Percentiles rank a stretch among this genome's conserved stretches.
These are phyloP conservation scores for Halichondria panicea DNA, from an alignment of 37 sponge, comb jelly and placozoan species.

Conservation along the genomic window DNA sequence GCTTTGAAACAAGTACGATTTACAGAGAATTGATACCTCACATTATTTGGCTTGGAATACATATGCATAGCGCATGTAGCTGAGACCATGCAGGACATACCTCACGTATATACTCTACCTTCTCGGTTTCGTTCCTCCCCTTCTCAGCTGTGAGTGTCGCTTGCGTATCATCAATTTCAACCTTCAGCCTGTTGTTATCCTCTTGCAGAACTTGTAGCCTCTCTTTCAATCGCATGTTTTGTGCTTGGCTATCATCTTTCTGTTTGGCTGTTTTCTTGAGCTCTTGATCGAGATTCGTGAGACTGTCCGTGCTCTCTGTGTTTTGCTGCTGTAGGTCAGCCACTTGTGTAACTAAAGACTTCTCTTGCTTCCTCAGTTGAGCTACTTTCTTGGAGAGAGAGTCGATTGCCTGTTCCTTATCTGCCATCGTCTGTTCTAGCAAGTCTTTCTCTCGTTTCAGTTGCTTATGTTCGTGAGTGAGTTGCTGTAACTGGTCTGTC, in stretches of 20 bases:
- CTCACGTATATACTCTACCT: too few relatives aligned
- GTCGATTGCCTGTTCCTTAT: not conserved
- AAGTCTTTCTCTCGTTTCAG: slow-evolving; percentile 8
- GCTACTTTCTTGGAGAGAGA: not conserved
- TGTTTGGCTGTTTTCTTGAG: not conserved
- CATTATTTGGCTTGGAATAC: too few relatives aligned
- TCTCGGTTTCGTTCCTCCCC: too few relatives aligned
- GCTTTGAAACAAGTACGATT: too few relatives aligned
- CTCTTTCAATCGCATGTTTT: not conserved
- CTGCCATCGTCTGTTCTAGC: not conserved
- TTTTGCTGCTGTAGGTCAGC: not conserved
- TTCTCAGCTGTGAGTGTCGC: not conserved
- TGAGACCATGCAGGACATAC: too few relatives aligned
- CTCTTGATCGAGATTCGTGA: not conserved
- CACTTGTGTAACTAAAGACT: not conserved
- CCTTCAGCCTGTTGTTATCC: not conserved
- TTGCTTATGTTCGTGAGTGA: not conserved
- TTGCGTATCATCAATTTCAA: not conserved
- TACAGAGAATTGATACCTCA: too few relatives aligned
- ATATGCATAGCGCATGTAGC: too few relatives aligned
- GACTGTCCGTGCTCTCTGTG: slow-evolving; percentile 5
- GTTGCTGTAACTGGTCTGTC: not conserved
- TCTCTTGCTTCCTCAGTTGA: too few relatives aligned
- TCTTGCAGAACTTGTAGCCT: not conserved
- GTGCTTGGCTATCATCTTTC: not conserved